Evolutionary conservation across 1,140 invertebrate genomes (phyloP).

Genomic region (Lepidurus packardi): DNA sequence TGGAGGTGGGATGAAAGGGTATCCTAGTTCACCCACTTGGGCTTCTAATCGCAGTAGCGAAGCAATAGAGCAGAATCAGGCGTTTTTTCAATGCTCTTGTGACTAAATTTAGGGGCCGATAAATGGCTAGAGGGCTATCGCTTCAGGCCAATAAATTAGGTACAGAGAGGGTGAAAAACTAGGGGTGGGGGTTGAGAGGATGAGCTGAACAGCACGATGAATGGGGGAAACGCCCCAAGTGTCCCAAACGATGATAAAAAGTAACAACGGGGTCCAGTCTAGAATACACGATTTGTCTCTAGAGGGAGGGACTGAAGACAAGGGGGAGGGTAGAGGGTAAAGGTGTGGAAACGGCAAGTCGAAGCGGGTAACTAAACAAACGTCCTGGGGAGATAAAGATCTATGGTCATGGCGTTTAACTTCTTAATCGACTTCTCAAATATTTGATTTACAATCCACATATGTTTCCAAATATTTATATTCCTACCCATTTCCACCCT

Average conservation of each 20-base stretch:
- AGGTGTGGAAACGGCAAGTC: background rate
- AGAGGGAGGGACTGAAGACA: background rate
- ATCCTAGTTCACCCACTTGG: background rate
- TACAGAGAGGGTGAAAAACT: background rate
- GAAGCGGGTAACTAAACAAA: background rate
- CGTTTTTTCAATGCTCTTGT: background rate
- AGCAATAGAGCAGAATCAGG: background rate
- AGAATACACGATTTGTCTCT: background rate
- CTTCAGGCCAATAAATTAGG: background rate
- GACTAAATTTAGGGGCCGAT: background rate
- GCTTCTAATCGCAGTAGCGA: background rate
- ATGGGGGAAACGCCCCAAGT: slow-evolving; percentile 1
- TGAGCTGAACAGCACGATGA: background rate
- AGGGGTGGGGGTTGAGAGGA: background rate
- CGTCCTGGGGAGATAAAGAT: background rate
- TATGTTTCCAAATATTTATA: no score
- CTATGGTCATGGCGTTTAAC: background rate
- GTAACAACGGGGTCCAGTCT: background rate
- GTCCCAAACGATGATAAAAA: slow-evolving; percentile 19
- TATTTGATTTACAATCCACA: background rate
- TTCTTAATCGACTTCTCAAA: background rate
- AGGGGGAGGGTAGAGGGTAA: no score
- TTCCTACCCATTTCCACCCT: no score
- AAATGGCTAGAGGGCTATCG: slow-evolving; percentile 8
- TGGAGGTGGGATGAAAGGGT: background rate